Base-by-base conservation (phyloP, 2,113 vertebrate species). In the Crotalus viridis region DNA sequence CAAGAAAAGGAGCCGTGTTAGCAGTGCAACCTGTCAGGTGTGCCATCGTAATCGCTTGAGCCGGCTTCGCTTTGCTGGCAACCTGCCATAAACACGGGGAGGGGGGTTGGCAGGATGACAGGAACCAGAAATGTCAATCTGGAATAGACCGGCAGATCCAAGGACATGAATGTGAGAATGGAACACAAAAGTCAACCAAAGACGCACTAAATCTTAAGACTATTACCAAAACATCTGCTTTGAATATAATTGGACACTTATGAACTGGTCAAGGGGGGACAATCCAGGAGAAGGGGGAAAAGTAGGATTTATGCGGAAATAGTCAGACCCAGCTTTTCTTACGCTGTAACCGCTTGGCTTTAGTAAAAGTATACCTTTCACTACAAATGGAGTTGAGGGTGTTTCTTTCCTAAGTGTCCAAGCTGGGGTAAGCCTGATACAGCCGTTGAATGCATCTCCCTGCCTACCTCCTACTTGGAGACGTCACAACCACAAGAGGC, bases 1-100 rank as follows among this genome's bases (percentile, higher is more conserved):
- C 26, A 43, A 39, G 81, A 5, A 43, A 54, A 97, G 89, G 97
- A 93, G 39, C 54, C 21, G 7, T 26, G 4, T 8, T 91, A 88
- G 85, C 89, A 43, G 24, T 87, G 87, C 92, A 93, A n/a, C 61
- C 10, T 4, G 28, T n/a, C 61, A 64, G 28, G 61, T n/a, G 26
- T 69, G 61, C 61, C 61, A n/a, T 69, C 4, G 1, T 69, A 69
- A 69, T 69, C 1, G 5, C 26, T 2, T 69, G 61, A n/a, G 12
- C 28, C 12, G 10, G 28, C 10, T 69, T 64, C 1, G 1, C 26
- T 13, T 64, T 1, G 3, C 61, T 64, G 28, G 28, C 10, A 13
- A n/a, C 61, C 61, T 64, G 28, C 10, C 26, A n/a, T 69, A n/a
- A n/a, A n/a, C 0, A 10, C 26, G 21, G n/a, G 26, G 10, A 12